phyloP scores from a whole-genome alignment of 2,888 invertebrate species.

The Acrocyrtus sp. region DNA sequence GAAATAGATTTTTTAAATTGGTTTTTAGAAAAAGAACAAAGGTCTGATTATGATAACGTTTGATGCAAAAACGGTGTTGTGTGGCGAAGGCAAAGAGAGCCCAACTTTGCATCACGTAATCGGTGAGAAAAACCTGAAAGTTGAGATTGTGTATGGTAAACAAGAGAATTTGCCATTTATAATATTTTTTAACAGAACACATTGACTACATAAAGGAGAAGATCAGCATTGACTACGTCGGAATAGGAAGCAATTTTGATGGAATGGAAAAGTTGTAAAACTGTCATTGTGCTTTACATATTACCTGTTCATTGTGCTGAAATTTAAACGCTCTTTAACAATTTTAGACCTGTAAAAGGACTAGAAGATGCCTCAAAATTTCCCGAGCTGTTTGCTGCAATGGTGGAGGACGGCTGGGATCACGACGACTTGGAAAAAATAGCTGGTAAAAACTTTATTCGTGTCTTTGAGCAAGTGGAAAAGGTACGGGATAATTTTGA shows the following conservation, averaged over 20 bases:
- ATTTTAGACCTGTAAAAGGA: slow-evolving; percentile 63
- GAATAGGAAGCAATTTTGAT: slow-evolving; percentile 61
- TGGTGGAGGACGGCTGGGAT: slow-evolving; percentile 64
- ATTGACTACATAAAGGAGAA: slow-evolving; percentile 56
- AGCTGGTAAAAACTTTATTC: slow-evolving; percentile 65
- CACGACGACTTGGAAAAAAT: slow-evolving; percentile 64
- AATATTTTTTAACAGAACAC: slow-evolving; percentile 42
- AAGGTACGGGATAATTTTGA: slow-evolving; percentile 54
- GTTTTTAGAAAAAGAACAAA: slow-evolving; percentile 65
- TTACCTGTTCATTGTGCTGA: no score
- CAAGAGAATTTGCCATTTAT: neutral
- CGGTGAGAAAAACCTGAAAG: slow-evolving; percentile 60
- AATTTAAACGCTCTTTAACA: no score
- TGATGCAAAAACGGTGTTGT: slow-evolving; percentile 65
- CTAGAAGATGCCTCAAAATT: slow-evolving; percentile 65
- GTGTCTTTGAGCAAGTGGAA: slow-evolving; percentile 62
- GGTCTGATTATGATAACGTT: slow-evolving; percentile 68
- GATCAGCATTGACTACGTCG: slow-evolving; percentile 56
- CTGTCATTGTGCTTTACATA: neutral
- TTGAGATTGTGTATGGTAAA: neutral
- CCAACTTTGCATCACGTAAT: slow-evolving; percentile 65
- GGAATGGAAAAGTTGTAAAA: slow-evolving; percentile 53
- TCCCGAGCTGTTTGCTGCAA: slow-evolving; percentile 64
- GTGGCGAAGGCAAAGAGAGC: slow-evolving; percentile 60
- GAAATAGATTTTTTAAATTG: slow-evolving; percentile 7